Evolutionary conservation across 2,113 vertebrate genomes (phyloP), one percentile per base, ranked within the genome.

Genomic region (Chamaea fasciata): DNA sequence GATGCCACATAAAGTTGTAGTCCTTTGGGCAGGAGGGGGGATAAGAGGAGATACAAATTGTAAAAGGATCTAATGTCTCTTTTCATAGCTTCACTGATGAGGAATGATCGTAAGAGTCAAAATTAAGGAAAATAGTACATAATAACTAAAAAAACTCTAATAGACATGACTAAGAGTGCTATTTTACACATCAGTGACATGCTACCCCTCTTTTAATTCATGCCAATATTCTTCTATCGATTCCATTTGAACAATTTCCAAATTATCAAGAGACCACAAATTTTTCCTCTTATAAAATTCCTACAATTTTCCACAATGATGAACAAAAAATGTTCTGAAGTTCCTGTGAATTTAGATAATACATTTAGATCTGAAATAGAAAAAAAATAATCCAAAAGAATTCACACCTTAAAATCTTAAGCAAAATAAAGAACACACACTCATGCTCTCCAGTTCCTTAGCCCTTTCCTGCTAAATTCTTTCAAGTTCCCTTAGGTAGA

Each of bases 1-100:
- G 7, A 37, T 39, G 12, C 13, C 8, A 35, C 6, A 27, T 4
- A 46, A 74, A 28, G 4, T 30, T 60, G 16, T 19, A 19, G 10
- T 11, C 3, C 21, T 47, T 39, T 6, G 16, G 1, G 0, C 3
- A 3, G 1, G 6, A 6, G 6, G 13, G 3, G 26, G 3, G 6
- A 21, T 52, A 75, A 60, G 2, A 0, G 5, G 9, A 76, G 11
- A 2, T 77, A 28, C 10, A 83, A 62, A 14, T 57, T 55, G 9
- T 42, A 86, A 53, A 35, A 70, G 30, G 8, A 70, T 42, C 18
- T 39, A 42, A 41, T 10, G 7, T 42, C 11, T 74, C 19, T 57
- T 65, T 35, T 87, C 52, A 31, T 10, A 41, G 2, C 9, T 71
- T 52, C 4, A 13, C 11, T 31, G 19, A 63, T 47, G 41, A 75